These are phyloP conservation scores for Agrochola lota DNA, from an alignment of 2,888 invertebrate genomes.

Conservation along the genomic window DNA sequence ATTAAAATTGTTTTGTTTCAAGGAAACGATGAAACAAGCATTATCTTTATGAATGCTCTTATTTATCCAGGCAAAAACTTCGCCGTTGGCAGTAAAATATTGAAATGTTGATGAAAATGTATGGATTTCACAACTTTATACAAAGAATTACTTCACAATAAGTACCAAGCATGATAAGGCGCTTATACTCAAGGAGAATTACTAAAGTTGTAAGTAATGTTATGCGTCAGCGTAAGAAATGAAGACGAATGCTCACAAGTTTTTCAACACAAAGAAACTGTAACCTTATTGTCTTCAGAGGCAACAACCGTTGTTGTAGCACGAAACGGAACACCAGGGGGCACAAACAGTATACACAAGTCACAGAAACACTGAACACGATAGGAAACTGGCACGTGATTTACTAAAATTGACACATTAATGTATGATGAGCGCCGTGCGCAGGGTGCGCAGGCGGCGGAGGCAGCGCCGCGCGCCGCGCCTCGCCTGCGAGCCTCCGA, in stretches of 20 bases:
- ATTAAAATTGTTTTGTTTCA: constrained; percentile 54
- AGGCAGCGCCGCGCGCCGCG: constrained; percentile 84
- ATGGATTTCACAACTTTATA: constrained; percentile 40
- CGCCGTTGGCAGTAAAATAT: background rate
- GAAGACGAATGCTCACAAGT: constrained; percentile 73
- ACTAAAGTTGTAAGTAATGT: constrained; percentile 74
- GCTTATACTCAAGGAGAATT: constrained; percentile 77
- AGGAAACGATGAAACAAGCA: constrained; percentile 53
- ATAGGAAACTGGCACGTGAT: constrained; percentile 77
- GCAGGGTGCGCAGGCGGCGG: constrained; percentile 86
- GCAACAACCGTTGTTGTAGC: constrained; percentile 63
- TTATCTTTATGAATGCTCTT: constrained; percentile 17
- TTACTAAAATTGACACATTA: constrained; percentile 83
- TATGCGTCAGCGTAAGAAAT: constrained; percentile 77
- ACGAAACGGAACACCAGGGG: constrained; percentile 76
- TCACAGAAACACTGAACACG: constrained; percentile 81
- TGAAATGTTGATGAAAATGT: constrained; percentile 34
- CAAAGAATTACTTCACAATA: constrained; percentile 47
- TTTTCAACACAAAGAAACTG: constrained; percentile 84
- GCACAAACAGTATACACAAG: constrained; percentile 80
- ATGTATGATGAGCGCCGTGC: constrained; percentile 75
- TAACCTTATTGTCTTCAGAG: constrained; percentile 75
- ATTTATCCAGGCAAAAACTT: constrained; percentile 18
- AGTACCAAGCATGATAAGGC: constrained; percentile 77
- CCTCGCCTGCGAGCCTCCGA: constrained; percentile 84